Evolutionary conservation across 2,113 vertebrate genomes (phyloP).

Genomic region (Hypocryptadius cinnamomeus): DNA sequence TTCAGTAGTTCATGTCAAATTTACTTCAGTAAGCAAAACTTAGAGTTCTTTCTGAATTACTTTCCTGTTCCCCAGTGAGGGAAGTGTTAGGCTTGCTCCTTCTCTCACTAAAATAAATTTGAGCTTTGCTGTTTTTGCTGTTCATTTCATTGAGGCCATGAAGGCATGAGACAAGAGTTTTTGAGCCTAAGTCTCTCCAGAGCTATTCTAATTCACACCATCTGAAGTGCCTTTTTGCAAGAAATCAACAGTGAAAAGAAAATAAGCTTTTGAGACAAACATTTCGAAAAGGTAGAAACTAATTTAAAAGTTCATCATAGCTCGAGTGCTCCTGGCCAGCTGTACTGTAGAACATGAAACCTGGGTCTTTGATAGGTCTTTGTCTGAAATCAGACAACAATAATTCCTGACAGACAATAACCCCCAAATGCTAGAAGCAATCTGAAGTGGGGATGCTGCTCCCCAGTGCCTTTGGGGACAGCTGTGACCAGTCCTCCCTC

Average conservation of each 20-base stretch:
- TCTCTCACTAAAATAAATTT: background rate
- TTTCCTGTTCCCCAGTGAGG: background rate
- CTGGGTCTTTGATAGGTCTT: background rate
- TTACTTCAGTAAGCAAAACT: constrained; percentile 28
- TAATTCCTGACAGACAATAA: background rate
- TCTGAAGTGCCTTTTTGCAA: background rate
- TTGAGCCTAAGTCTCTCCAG: background rate
- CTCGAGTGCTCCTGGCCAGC: background rate
- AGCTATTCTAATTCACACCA: constrained; percentile 2
- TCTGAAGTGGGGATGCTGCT: background rate
- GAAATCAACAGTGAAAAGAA: background rate
- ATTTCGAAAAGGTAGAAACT: background rate
- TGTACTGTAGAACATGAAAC: background rate
- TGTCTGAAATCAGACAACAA: background rate
- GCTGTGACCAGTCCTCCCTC: background rate
- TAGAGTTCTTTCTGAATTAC: background rate
- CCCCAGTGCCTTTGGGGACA: background rate
- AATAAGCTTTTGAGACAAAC: background rate
- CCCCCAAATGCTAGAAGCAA: background rate
- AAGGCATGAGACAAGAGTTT: background rate
- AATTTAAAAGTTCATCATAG: background rate
- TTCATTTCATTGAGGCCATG: background rate
- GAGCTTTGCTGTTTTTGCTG: constrained; percentile 1
- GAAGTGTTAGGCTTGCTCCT: background rate
- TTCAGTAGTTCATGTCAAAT: constrained; percentile 54